Conservation (phyloP, 2,113 vertebrate species). For the Pygathrix nemaeus region DNA sequence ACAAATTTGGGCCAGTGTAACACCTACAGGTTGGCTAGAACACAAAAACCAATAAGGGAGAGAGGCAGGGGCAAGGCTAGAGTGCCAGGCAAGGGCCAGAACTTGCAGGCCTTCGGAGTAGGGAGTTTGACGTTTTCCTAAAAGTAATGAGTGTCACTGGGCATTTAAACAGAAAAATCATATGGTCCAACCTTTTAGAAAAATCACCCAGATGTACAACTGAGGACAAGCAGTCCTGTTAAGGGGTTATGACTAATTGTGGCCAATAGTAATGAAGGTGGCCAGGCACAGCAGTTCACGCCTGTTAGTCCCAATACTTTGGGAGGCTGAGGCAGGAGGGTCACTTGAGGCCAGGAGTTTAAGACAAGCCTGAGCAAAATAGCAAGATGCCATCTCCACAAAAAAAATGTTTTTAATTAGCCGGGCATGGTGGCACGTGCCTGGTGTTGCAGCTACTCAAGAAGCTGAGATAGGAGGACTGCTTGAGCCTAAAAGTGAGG, state of each 20-base stretch:
- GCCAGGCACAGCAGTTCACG: too few species aligned
- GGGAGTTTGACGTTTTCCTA: not conserved
- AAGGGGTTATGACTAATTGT: not conserved
- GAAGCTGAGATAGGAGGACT: too few species aligned
- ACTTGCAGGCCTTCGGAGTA: not conserved
- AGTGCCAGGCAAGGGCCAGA: not conserved
- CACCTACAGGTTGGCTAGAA: not conserved
- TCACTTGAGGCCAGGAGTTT: too few species aligned
- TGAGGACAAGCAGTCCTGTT: not conserved
- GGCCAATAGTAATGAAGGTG: not conserved
- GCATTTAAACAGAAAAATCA: slow-evolving; percentile 3
- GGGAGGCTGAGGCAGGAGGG: too few species aligned
- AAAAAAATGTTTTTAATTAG: too few species aligned
- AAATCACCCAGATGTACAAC: not conserved
- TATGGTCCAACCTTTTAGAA: not conserved
- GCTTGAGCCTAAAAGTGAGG: too few species aligned
- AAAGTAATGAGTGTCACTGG: not conserved
- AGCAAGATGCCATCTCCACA: too few species aligned
- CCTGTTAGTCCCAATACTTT: too few species aligned
- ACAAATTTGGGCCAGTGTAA: not conserved
- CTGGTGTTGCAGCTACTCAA: too few species aligned
- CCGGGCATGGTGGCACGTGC: too few species aligned
- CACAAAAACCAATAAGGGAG: not conserved
- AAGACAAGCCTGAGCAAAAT: too few species aligned
- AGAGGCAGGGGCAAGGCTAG: not conserved